These are phyloP conservation scores for Hydraecia micacea DNA, from an alignment of 2,888 invertebrate genomes.

Conservation along the genomic window DNA sequence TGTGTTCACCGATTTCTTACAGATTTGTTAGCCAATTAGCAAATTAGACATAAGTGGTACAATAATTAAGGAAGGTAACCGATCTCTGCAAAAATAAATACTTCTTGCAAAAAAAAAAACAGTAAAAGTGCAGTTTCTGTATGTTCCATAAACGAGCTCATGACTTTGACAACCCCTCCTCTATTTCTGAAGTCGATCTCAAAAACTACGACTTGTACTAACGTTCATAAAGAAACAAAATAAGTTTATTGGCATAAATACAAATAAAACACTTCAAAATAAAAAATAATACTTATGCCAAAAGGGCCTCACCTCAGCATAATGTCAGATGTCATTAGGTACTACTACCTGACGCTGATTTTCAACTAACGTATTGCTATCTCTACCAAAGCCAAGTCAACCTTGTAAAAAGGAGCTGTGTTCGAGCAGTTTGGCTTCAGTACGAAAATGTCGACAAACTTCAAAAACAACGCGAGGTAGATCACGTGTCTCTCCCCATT, in stretches of 20 bases:
- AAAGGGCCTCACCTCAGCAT: not conserved
- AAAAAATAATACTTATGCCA: not conserved
- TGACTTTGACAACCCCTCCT: not conserved
- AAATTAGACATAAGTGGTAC: conserved; percentile 6
- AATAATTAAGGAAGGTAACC: not conserved
- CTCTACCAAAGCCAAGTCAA: not conserved
- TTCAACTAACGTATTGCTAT: too few relatives aligned
- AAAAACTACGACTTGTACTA: not conserved
- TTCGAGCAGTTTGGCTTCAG: not conserved
- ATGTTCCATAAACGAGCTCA: conserved; percentile 3
- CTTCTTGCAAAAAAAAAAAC: not conserved
- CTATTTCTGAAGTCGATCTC: not conserved
- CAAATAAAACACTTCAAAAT: not conserved
- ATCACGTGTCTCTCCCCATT: not conserved
- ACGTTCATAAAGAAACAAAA: not conserved
- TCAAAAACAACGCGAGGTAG: not conserved
- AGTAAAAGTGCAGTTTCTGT: not conserved
- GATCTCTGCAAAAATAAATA: not conserved
- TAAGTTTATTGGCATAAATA: not conserved
- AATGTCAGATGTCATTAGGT: not conserved
- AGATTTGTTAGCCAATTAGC: not conserved
- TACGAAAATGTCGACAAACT: not conserved
- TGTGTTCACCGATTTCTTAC: not conserved
- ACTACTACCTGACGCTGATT: not conserved
- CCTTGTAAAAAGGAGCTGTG: not conserved